Conservation (phyloP, 2,888 invertebrate genomes). For the Drosophila demipolita region DNA sequence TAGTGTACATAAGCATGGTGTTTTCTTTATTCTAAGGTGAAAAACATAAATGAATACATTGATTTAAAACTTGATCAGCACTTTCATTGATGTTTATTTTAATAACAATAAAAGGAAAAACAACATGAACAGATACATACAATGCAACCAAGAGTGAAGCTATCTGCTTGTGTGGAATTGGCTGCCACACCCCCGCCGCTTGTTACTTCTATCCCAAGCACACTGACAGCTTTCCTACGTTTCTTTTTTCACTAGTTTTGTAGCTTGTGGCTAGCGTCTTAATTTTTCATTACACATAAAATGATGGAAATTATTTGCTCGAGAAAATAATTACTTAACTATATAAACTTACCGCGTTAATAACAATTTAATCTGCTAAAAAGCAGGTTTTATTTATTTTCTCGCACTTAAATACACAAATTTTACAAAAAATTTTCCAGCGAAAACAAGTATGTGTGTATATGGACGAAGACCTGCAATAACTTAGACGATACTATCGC, state of each 20-base stretch:
- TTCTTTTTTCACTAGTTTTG: slow-evolving; percentile 23
- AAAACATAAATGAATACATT: slow-evolving; percentile 14
- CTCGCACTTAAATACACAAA: slow-evolving; percentile 66
- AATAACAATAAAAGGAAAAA: slow-evolving; percentile 18
- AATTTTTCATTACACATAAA: slow-evolving; percentile 7
- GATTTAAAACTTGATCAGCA: not conserved
- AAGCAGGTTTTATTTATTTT: slow-evolving; percentile 75
- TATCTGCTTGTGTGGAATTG: slow-evolving; percentile 34
- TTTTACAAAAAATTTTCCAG: slow-evolving; percentile 53
- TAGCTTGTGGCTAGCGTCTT: slow-evolving; percentile 3
- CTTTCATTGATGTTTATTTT: slow-evolving; percentile 39
- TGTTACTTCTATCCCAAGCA: slow-evolving; percentile 20
- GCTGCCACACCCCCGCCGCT: slow-evolving; percentile 64
- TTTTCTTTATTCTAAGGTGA: slow-evolving; percentile 6
- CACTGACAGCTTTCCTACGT: slow-evolving; percentile 29
- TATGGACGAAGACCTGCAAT: slow-evolving; percentile 47
- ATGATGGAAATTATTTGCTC: not conserved
- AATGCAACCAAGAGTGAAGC: slow-evolving; percentile 25
- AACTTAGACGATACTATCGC: slow-evolving; percentile 25
- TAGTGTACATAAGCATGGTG: slow-evolving; percentile 9
- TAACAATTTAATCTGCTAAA: slow-evolving; percentile 67
- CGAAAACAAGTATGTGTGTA: slow-evolving; percentile 64
- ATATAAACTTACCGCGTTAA: slow-evolving; percentile 79
- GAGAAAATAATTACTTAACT: slow-evolving; percentile 25
- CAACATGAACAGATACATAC: slow-evolving; percentile 30